Evolutionary conservation across 2,888 invertebrate genomes (phyloP), one percentile per base, ranked within the genome.

Genomic region (Scaptomyza tumidula): DNA sequence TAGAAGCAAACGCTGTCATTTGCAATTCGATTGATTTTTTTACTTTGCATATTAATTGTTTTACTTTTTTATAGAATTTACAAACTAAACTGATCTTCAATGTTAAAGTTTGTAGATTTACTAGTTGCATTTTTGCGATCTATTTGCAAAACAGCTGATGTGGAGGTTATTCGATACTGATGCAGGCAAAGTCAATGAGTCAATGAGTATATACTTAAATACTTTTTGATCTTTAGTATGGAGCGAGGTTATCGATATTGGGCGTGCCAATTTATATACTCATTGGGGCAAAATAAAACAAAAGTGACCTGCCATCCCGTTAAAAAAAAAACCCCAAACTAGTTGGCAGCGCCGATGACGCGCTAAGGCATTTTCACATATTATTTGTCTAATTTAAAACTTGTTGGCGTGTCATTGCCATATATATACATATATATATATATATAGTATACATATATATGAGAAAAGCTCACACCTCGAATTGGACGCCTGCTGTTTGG

Each of bases 321-420:
- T 2, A 2, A 24, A 24, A 24, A 24, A 24, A 24, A 13, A 4
- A 7, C 11, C 6, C 11, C 14, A 16, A 52, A 48, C 29, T 27
- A 50, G 56, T 61, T 61, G 67, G 56, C 71, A 61, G 27, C 41
- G 33, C 57, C 45, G 57, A 46, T 46, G 33, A 37, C 7, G 45
- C 16, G 29, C 19, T 55, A 35, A 35, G 19, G 35, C 44, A 29
- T 6, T 33, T 60, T 55, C 37, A 27, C 41, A 31, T 37, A 37
- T 43, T 44, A 53, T 46, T 14, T 66, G 66, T 75, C 62, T 80
- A 78, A 80, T 83, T 80, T 78, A 83, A 80, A 80, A 78, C 64
- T 75, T 78, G 53, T 78, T 50, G 59, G 46, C 66, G 68, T 75
- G 75, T 62, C 65, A 64, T 71, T 53, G 11, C 14, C 3, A 39